Conservation (phyloP, 2,797 vertebrate species). For the Spea hammondii region DNA sequence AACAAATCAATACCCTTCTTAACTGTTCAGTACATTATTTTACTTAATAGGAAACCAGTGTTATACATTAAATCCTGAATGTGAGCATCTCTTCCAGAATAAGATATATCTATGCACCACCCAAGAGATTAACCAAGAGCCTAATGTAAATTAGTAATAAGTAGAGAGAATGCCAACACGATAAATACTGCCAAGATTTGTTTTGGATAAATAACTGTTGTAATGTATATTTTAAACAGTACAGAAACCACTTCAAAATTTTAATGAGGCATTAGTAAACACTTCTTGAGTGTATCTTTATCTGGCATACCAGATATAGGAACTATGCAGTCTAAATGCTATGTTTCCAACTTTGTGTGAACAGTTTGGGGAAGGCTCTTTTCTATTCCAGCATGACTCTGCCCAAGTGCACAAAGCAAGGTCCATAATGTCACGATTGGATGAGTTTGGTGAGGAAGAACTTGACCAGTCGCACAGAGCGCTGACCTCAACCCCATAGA, state of each 20-base stretch:
- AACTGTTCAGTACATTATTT: too few species aligned
- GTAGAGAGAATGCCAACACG: neutral
- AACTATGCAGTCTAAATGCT: neutral
- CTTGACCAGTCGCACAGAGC: too few species aligned
- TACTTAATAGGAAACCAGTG: neutral
- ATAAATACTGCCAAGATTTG: slow-evolving; percentile 6
- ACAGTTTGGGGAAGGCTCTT: too few species aligned
- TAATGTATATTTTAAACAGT: slow-evolving; percentile 24
- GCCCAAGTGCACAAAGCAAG: too few species aligned
- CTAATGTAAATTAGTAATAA: neutral
- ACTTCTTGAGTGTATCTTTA: slow-evolving; percentile 20
- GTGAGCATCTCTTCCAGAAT: neutral
- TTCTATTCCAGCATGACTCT: too few species aligned
- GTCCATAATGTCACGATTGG: too few species aligned
- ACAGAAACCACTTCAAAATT: neutral
- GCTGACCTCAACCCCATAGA: too few species aligned
- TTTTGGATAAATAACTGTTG: slow-evolving; percentile 19
- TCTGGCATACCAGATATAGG: slow-evolving; percentile 18
- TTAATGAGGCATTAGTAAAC: slow-evolving; percentile 19
- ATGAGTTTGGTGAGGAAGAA: too few species aligned
- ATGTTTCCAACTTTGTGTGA: too few species aligned
- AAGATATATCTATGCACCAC: neutral
- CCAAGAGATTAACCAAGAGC: neutral
- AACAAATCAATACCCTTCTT: too few species aligned
- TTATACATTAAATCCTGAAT: neutral